Evolutionary conservation across 2,888 invertebrate genomes (phyloP), one percentile per base, ranked within the genome.

Genomic region (Euproctis similis): DNA sequence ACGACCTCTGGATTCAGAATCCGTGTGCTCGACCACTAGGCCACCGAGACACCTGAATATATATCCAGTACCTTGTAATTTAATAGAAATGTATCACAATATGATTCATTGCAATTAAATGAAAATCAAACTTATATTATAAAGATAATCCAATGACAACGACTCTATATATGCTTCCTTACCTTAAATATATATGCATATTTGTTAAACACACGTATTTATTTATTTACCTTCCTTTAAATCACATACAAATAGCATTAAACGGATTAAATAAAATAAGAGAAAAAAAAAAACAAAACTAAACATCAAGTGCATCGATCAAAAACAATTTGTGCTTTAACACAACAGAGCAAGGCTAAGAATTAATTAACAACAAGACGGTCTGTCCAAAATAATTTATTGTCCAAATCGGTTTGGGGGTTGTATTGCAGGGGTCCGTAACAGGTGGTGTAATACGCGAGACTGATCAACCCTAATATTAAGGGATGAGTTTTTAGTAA

Each of bases 381-480:
- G 12, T 16, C 26, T 28, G 29, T 18, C 31, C 30, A 33, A 27
- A 37, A 47, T 59, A 63, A 63, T 62, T 60, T 57, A 63, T 60
- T 46, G 46, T 52, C 39, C 34, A 26, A 49, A 52, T 39, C 42
- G 47, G 44, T 48, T 44, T n/a, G 50, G 53, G 48, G 58, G 49
- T 39, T 41, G 35, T 24, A 26, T 30, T 30, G 34, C 11, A 34
- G 52, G 51, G 65, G 54, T 42, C 54, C 41, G 58, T 62, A 67
- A 69, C 71, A 70, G 71, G 71, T 71, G 71, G 63, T 49, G 57
- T 55, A 53, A 53, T 56, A 50, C 37, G 36, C 57, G 58, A 53
- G 59, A 61, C 62, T 56, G 60, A 65, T 68, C 58, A 53, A 51
- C 62, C 66, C 53, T 65, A 59, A 66, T 60, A 59, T 60, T 59